Evolutionary conservation across 2,888 invertebrate genomes (phyloP).

Genomic region (Caenorhabditis becei): DNA sequence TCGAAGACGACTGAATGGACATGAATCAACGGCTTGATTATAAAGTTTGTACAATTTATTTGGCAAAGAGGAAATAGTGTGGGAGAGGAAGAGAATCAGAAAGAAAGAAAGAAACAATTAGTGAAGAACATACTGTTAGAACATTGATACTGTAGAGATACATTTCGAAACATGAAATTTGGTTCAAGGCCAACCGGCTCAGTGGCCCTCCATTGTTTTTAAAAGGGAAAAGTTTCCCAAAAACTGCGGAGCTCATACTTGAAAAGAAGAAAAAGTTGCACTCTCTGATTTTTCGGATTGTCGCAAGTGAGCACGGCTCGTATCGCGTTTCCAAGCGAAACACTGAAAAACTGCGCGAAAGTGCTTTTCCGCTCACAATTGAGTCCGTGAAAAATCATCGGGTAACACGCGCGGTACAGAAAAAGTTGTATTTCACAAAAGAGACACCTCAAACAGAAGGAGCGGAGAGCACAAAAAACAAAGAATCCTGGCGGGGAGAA

Average conservation of each 20-base stretch:
- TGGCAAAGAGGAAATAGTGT: conserved; percentile 4
- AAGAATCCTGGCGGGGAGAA: conserved; percentile 16
- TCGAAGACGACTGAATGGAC: conserved; percentile 10
- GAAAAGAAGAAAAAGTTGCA: not conserved
- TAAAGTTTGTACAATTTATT: conserved; percentile 47
- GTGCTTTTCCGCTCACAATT: conserved; percentile 25
- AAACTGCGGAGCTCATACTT: too few species aligned
- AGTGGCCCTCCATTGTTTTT: too few species aligned
- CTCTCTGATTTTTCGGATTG: not conserved
- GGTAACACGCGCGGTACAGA: conserved; percentile 23
- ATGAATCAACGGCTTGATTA: conserved; percentile 56
- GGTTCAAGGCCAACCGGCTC: too few species aligned
- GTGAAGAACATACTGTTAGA: not conserved
- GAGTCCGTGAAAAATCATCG: not conserved
- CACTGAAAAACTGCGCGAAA: conserved; percentile 3
- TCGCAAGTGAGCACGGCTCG: not conserved
- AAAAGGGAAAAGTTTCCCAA: too few species aligned
- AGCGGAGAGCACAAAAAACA: conserved; percentile 49
- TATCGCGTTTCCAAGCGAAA: not conserved
- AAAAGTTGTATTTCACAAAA: conserved; percentile 55
- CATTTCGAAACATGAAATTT: too few species aligned
- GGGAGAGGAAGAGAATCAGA: not conserved
- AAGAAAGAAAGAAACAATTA: conserved; percentile 7
- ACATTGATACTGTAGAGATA: too few species aligned
- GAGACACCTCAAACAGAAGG: conserved; percentile 46